A percentile compares a stretch with the other conserved stretches of the same genome.
phyloP scores from a whole-genome alignment of 2,888 invertebrate genomes.

The Perizoma flavofasciatum region DNA sequence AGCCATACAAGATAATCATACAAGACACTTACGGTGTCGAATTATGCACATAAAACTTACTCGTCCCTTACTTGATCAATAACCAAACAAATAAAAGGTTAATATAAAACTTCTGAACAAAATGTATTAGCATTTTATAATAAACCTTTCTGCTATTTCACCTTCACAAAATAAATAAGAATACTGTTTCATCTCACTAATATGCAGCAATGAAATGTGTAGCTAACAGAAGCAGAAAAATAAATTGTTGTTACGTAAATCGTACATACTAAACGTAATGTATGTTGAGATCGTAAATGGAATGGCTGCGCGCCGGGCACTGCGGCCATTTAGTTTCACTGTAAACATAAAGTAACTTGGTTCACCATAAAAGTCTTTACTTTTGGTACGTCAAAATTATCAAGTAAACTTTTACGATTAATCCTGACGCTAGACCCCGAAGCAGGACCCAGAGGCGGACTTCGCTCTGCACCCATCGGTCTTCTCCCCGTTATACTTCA shows the following conservation, averaged over 20 bases:
- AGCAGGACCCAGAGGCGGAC: too few relatives aligned
- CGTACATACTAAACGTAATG: conserved; percentile 49
- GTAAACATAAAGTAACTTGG: conserved; percentile 34
- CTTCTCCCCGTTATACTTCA: too few relatives aligned
- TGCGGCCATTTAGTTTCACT: conserved; percentile 32
- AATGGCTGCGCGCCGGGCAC: conserved; percentile 38
- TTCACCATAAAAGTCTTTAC: conserved; percentile 28
- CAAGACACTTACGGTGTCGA: neutral
- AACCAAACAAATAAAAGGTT: too few relatives aligned
- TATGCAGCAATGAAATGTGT: conserved; percentile 26
- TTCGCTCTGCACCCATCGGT: too few relatives aligned
- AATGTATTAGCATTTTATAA: too few relatives aligned
- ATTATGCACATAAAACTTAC: neutral
- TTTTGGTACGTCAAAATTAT: conserved; percentile 14
- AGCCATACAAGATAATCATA: too few relatives aligned
- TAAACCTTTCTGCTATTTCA: neutral
- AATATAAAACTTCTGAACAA: too few relatives aligned
- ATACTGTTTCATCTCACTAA: conserved; percentile 16
- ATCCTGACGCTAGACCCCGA: too few relatives aligned
- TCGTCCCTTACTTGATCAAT: neutral
- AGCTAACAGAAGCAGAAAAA: conserved; percentile 36
- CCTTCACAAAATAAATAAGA: neutral
- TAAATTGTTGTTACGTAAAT: conserved; percentile 51
- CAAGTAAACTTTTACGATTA: conserved; percentile 10
- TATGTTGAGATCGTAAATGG: conserved; percentile 45